Evolutionary conservation across 2,797 vertebrate species (phyloP).

Genomic region (Phataginus tetradactyla): DNA sequence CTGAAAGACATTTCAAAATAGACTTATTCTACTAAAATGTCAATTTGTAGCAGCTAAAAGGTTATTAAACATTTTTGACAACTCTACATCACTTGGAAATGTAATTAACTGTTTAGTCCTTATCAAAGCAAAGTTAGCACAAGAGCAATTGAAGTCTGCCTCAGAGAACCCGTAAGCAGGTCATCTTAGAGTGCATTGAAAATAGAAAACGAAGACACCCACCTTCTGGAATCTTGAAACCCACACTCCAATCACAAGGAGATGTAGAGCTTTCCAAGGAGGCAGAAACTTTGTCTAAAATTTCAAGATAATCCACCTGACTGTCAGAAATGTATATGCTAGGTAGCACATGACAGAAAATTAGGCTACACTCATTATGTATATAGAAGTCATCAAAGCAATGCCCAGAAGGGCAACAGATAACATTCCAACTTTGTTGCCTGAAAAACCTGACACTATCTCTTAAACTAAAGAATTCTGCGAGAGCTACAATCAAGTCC

Average conservation of each 20-base stretch:
- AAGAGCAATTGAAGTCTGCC: constrained; percentile 72
- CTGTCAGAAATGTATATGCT: constrained; percentile 83
- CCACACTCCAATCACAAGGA: constrained; percentile 84
- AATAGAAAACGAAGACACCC: constrained; percentile 83
- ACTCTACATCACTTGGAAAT: constrained; percentile 61
- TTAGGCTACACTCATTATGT: constrained; percentile 79
- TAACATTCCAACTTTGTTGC: constrained; percentile 64
- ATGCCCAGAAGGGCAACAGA: constrained; percentile 73
- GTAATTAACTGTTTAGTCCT: constrained; percentile 65
- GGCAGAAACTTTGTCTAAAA: constrained; percentile 85
- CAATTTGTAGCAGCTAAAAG: constrained; percentile 49
- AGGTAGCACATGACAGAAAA: constrained; percentile 80
- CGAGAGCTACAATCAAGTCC: neutral
- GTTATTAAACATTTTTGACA: constrained; percentile 66
- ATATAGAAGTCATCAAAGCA: constrained; percentile 73
- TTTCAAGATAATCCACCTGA: constrained; percentile 85
- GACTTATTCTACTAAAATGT: constrained; percentile 60
- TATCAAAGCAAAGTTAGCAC: constrained; percentile 73
- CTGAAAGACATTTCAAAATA: constrained; percentile 67
- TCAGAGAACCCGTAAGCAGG: constrained; percentile 82
- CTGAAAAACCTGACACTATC: constrained; percentile 62
- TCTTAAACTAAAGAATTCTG: constrained; percentile 28
- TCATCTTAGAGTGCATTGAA: constrained; percentile 82
- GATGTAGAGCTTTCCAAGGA: constrained; percentile 85
- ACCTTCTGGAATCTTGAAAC: constrained; percentile 84